Conservation (phyloP, 2,888 invertebrate genomes). For the Epiperipatus broadwayi region DNA sequence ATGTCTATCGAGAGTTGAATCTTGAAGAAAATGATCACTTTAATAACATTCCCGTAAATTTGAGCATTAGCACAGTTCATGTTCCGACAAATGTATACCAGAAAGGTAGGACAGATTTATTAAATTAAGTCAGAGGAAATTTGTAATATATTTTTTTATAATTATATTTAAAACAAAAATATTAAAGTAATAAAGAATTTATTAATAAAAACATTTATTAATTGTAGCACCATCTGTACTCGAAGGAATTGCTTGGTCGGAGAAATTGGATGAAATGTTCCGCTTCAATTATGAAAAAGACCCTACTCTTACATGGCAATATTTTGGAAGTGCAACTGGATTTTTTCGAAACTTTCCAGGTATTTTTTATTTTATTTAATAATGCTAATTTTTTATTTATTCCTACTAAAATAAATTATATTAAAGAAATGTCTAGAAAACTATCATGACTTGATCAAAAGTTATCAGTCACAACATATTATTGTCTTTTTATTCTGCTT, state of each 20-base stretch:
- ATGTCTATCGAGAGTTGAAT: constrained; percentile 16
- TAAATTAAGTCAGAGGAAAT: constrained; percentile 19
- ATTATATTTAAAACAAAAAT: neutral
- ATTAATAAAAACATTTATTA: no score
- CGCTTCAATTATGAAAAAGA: constrained; percentile 63
- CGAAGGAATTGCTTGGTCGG: constrained; percentile 80
- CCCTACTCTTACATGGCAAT: constrained; percentile 86
- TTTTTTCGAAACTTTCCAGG: constrained; percentile 86
- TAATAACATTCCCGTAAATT: constrained; percentile 49
- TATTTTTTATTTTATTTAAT: no score
- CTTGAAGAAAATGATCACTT: constrained; percentile 42
- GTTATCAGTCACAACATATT: no score
- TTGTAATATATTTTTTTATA: neutral
- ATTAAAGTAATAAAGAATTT: neutral
- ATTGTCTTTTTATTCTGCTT: no score
- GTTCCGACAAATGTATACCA: constrained; percentile 86
- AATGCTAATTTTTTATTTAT: no score
- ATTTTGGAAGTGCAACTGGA: constrained; percentile 84
- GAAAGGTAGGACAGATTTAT: constrained; percentile 45
- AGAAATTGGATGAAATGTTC: constrained; percentile 60
- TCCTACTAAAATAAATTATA: neutral
- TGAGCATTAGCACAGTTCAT: constrained; percentile 60
- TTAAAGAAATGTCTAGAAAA: no score
- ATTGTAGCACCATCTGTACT: no score
- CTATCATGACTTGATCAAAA: no score